Base-by-base conservation (phyloP, 2,113 vertebrate genomes). In the Scolopax mira region DNA sequence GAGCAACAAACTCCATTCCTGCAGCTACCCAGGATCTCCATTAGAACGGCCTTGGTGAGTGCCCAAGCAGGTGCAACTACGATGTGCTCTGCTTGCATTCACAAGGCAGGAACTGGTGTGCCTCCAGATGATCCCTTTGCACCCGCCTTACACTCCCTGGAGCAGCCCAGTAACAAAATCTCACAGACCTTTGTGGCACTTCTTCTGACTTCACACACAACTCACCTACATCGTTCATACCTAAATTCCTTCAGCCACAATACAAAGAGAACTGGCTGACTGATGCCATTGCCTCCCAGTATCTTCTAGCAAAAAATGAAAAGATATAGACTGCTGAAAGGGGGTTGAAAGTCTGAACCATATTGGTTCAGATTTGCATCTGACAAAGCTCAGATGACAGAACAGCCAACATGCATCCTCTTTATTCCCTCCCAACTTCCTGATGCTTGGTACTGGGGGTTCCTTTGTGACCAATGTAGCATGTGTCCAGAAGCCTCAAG, bases 261-360 rank as follows among this genome's bases (percentile, higher is more conserved):
- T 13, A 69, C 27, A 64, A 44, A 85, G 18, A 64, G 31, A 73
- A 78, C 11, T 46, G 19, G 6, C 31, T 66, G 51, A 84, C 31
- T 19, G 51, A 3, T 33, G n/a, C 16, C 22, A 42, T 5, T 79
- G 27, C 19, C 65, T 82, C 24, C 28, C 12, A 33, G 13, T 39
- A 66, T 33, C 19, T 81, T 86, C 37, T 5, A 74, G 23, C n/a
- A 88, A 84, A 96, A 85, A 57, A 7, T 0, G 5, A 42, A 62
- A 81, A 67, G 5, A 69, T 52, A 14, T 23, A 52, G 84, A 84
- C 37, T 58, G 22, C 27, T 30, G 52, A 80, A 77, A 39, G 7
- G 10, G 11, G 3, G 11, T 55, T 1, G 2, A 57, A 93, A 69
- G 48, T 73, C 30, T 78, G 52, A 74, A 67, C 51, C 0, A 0